phyloP scores from a whole-genome alignment of 2,113 vertebrate genomes.

The Stictonetta naevosa region DNA sequence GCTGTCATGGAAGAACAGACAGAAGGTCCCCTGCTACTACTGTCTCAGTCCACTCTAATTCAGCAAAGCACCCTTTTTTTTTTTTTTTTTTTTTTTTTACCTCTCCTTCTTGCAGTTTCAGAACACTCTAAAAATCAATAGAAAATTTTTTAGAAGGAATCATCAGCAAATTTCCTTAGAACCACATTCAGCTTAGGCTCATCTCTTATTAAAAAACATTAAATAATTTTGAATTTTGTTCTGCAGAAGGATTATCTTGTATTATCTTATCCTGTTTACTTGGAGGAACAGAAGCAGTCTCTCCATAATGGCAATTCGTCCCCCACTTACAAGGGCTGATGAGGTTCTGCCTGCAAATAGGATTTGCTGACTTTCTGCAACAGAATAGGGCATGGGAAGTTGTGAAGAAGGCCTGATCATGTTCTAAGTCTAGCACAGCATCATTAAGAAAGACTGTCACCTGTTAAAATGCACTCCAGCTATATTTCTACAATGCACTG shows the following conservation, averaged over 20 bases:
- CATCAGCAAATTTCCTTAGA: not conserved
- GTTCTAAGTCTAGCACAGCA: not conserved
- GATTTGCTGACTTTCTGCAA: not conserved
- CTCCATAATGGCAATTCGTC: not conserved
- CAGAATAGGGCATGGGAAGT: not conserved
- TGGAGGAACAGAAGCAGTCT: not conserved
- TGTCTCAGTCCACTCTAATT: not conserved
- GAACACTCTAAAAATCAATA: not conserved
- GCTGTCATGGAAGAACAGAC: not conserved
- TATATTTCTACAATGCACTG: not conserved
- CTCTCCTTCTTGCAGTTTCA: not conserved
- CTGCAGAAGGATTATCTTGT: not conserved
- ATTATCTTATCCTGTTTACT: not conserved
- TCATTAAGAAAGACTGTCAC: not conserved
- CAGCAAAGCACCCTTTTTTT: not conserved
- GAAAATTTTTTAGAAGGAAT: not conserved
- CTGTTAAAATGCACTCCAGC: not conserved
- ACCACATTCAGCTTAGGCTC: not conserved
- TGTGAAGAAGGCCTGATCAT: not conserved
- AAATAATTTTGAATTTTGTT: not conserved
- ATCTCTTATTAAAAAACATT: not conserved
- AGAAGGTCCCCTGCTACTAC: not conserved
- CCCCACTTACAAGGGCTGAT: not conserved
- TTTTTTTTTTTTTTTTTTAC: no score
- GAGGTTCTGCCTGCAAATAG: not conserved